These are phyloP conservation scores for Notechis scutatus DNA, from an alignment of 2,113 vertebrate species.

Conservation along the genomic window DNA sequence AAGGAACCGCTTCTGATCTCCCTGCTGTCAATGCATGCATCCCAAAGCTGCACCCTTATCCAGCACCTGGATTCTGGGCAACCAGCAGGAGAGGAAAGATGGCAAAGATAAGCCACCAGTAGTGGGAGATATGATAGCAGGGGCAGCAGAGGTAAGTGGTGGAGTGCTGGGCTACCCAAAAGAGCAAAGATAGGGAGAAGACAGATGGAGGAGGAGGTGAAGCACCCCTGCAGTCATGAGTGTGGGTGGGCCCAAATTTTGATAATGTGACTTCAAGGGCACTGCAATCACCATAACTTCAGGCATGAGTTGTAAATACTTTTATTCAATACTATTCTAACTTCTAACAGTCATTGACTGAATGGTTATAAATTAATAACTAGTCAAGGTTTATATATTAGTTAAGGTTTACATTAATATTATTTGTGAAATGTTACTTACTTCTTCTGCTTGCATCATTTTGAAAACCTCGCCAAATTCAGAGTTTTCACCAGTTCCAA, in stretches of 20 bases:
- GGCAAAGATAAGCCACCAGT: background rate
- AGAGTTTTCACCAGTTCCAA: conserved; percentile 96
- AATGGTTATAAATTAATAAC: background rate
- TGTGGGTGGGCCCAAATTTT: background rate
- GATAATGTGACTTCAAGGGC: background rate
- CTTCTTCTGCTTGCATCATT: conserved; percentile 99
- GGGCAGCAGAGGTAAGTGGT: background rate
- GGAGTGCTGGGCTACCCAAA: background rate
- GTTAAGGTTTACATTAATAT: background rate
- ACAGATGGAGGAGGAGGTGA: background rate
- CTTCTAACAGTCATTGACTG: background rate
- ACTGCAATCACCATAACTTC: background rate
- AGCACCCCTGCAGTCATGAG: background rate
- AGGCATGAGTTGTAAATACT: background rate
- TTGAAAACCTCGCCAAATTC: conserved; percentile 98
- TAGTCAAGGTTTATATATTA: background rate
- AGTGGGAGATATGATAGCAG: background rate
- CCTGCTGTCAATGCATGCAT: background rate
- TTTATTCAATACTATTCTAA: background rate
- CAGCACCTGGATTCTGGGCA: background rate
- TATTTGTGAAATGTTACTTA: conserved; percentile 62
- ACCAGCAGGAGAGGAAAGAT: background rate
- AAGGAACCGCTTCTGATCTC: background rate
- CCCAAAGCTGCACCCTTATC: background rate
- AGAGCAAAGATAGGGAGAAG: background rate